A percentile compares a stretch with the other conserved stretches of the same genome.
phyloP scores from a whole-genome alignment of 2,888 invertebrate species.

The Rhagonycha lutea region DNA sequence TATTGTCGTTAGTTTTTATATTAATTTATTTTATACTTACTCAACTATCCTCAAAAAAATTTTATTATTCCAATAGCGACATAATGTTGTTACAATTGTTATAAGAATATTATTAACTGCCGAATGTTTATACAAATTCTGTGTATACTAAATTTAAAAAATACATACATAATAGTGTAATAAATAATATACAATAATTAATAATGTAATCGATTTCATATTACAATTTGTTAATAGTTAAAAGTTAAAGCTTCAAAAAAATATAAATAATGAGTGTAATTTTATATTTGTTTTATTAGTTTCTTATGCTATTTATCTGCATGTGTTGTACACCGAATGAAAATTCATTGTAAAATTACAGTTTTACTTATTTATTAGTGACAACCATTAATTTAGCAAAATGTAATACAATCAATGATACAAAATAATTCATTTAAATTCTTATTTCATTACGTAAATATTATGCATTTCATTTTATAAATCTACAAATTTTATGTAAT shows the following conservation, averaged over 20 bases:
- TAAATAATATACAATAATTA: conserved; percentile 1
- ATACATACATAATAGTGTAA: not conserved
- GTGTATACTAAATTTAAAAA: not conserved
- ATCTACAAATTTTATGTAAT: too few species aligned
- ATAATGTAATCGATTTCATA: conserved; percentile 17
- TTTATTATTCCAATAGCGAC: not conserved
- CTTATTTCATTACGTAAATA: too few species aligned
- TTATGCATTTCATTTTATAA: too few species aligned
- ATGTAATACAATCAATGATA: too few species aligned
- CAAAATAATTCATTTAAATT: too few species aligned
- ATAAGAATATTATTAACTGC: conserved; percentile 8
- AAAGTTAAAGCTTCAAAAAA: conserved; percentile 17
- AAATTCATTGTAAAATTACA: too few species aligned
- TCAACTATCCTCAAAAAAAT: not conserved
- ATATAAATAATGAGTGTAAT: conserved; percentile 7
- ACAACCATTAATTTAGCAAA: too few species aligned
- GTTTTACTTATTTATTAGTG: too few species aligned
- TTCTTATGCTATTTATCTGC: not conserved
- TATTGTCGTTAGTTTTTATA: not conserved
- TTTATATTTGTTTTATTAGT: not conserved
- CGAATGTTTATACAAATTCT: conserved; percentile 6
- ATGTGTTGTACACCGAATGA: not conserved
- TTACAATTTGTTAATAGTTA: conserved; percentile 16
- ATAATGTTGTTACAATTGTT: not conserved
- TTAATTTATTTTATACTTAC: not conserved